Evolutionary conservation across 2,797 vertebrate species (phyloP).

Genomic region (Chaenodraco wilsoni): DNA sequence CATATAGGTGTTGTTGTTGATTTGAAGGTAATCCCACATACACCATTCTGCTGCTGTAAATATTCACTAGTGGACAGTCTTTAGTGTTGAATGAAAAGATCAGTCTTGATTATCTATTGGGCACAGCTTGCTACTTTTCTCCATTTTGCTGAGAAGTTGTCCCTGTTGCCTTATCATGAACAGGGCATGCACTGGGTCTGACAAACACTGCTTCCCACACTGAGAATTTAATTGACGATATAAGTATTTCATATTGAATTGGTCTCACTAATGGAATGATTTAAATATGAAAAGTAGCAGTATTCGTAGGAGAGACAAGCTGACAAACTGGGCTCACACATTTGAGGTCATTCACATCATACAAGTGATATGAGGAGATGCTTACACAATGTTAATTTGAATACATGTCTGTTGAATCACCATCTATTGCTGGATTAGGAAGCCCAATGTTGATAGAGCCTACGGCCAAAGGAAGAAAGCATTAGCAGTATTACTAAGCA

Average conservation of each 20-base stretch:
- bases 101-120: constrained; percentile 1
- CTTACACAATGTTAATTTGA: too few relatives aligned
- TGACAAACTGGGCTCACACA: not conserved
- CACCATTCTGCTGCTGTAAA: constrained; percentile 13
- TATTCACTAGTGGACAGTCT: not conserved
- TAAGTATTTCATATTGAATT: too few relatives aligned
- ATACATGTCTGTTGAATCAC: too few relatives aligned
- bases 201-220: too few relatives aligned
- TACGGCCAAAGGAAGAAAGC: too few relatives aligned
- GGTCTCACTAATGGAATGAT: not conserved
- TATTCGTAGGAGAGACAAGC: not conserved
- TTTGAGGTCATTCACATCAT: not conserved
- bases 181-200: not conserved
- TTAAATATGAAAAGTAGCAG: not conserved
- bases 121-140: not conserved
- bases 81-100: not conserved
- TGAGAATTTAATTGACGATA: not conserved
- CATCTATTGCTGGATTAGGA: too few relatives aligned
- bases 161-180: not conserved
- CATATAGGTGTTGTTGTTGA: not conserved
- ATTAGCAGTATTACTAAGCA: too few relatives aligned
- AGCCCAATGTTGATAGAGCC: too few relatives aligned
- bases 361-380: too few relatives aligned
- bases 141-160: not conserved
- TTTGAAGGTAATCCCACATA: constrained; percentile 7